Conservation (phyloP, 92 coral and sea anemone species). For the Epizoanthus stellaris region DNA sequence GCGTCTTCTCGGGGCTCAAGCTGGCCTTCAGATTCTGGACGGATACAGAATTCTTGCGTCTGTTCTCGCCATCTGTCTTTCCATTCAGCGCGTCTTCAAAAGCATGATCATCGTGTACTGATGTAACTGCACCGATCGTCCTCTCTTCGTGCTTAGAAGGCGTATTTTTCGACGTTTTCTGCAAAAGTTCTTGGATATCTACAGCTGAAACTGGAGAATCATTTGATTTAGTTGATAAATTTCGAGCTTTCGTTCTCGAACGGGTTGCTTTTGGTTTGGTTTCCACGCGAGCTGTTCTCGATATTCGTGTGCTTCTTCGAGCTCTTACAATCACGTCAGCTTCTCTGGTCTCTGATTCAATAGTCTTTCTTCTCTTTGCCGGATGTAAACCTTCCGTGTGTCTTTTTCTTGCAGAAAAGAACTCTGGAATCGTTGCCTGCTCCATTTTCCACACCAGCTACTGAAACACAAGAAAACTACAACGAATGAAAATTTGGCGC, state of each 20-base stretch:
- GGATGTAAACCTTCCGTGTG: conserved; percentile 87
- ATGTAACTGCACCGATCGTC: conserved; percentile 68
- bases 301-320: conserved; percentile 48
- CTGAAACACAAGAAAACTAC: conserved; percentile 36
- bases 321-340: conserved; percentile 42
- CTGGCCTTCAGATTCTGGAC: conserved; percentile 8
- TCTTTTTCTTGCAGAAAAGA: conserved; percentile 80
- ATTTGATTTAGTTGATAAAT: conserved; percentile 31
- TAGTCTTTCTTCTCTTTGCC: conserved; percentile 91
- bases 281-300: conserved; percentile 38
- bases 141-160: conserved; percentile 22
- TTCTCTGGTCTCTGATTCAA: conserved; percentile 50
- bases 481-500: conserved; percentile 40
- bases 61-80: conserved; percentile 36
- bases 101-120: conserved; percentile 85
- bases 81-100: conserved; percentile 64
- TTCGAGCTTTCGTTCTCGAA: conserved; percentile 34
- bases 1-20: conserved; percentile 5
- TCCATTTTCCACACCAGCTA: conserved; percentile 64
- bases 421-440: conserved; percentile 87
- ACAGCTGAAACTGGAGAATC: conserved; percentile 21
- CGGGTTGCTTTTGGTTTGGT: conserved; percentile 40
- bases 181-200: conserved; percentile 46
- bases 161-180: conserved; percentile 41
- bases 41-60: conserved; percentile 60